Evolutionary conservation across 2,888 invertebrate species (phyloP).

Genomic region (Hydroisotoma schaefferi): DNA sequence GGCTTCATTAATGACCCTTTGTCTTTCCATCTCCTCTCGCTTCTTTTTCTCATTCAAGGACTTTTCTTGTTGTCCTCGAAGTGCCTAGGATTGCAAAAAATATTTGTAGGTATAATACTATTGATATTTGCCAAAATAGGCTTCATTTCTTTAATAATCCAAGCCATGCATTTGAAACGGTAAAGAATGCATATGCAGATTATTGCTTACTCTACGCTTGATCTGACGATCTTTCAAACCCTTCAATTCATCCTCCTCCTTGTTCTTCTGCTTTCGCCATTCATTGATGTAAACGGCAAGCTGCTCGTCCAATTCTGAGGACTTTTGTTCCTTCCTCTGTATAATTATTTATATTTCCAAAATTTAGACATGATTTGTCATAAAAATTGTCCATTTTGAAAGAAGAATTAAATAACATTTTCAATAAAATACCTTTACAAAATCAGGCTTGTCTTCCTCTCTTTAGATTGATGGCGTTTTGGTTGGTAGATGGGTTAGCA

Average conservation of each 20-base stretch:
- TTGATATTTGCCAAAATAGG: background rate
- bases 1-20: constrained; percentile 26
- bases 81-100: constrained; percentile 13
- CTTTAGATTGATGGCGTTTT: constrained; percentile 19
- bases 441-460: constrained; percentile 38
- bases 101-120: background rate
- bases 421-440: constrained; percentile 32
- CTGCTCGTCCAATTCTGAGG: constrained; percentile 35
- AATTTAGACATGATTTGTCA: background rate
- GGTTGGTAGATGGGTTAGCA: too few species aligned
- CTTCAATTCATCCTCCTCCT: constrained; percentile 38
- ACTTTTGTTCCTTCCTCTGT: constrained; percentile 34
- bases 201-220: constrained; percentile 27
- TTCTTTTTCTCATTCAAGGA: constrained; percentile 31
- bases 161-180: background rate
- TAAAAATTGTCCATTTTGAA: background rate
- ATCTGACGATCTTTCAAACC: constrained; percentile 30
- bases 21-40: constrained; percentile 34
- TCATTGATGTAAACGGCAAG: constrained; percentile 40
- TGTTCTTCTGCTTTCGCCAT: constrained; percentile 37
- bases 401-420: constrained; percentile 3
- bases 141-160: background rate
- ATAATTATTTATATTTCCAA: constrained; percentile 7
- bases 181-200: background rate
- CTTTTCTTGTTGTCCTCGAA: constrained; percentile 31